These are phyloP conservation scores for Aricia artaxerxes DNA, from an alignment of 2,888 invertebrate genomes.

Conservation along the genomic window DNA sequence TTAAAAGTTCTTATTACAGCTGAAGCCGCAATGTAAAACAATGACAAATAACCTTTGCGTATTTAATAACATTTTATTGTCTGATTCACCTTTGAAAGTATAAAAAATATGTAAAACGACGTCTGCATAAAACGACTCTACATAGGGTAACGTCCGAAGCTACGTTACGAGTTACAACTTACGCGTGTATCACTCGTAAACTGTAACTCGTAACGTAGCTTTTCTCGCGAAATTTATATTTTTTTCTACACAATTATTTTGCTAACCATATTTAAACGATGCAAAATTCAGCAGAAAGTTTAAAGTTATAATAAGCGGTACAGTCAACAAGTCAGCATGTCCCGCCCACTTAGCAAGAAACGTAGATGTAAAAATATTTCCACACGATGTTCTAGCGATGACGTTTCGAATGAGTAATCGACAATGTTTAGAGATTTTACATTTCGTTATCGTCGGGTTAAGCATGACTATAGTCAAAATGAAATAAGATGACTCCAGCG, in stretches of 20 bases:
- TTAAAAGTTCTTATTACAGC: too few species aligned
- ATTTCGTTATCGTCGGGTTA: neutral
- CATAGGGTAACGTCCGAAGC: too few species aligned
- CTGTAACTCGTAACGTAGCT: too few species aligned
- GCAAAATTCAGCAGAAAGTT: neutral
- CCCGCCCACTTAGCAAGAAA: neutral
- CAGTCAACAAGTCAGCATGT: conserved; percentile 19
- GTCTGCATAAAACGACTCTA: neutral
- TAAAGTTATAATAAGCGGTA: neutral
- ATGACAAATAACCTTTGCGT: too few species aligned
- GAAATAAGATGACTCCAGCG: too few species aligned
- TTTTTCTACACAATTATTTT: neutral
- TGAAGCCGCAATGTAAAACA: too few species aligned
- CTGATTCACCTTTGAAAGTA: neutral
- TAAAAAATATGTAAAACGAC: neutral
- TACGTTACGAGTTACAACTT: too few species aligned
- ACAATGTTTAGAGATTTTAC: neutral
- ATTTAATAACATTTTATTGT: too few species aligned
- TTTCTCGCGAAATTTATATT: neutral
- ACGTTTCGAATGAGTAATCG: conserved; percentile 6
- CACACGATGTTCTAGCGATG: neutral
- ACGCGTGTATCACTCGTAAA: too few species aligned
- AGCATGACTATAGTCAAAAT: too few species aligned
- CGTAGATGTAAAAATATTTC: neutral
- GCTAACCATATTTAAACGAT: neutral